Conservation (phyloP, 2,113 vertebrate genomes). For the Atrichornis clamosus region DNA sequence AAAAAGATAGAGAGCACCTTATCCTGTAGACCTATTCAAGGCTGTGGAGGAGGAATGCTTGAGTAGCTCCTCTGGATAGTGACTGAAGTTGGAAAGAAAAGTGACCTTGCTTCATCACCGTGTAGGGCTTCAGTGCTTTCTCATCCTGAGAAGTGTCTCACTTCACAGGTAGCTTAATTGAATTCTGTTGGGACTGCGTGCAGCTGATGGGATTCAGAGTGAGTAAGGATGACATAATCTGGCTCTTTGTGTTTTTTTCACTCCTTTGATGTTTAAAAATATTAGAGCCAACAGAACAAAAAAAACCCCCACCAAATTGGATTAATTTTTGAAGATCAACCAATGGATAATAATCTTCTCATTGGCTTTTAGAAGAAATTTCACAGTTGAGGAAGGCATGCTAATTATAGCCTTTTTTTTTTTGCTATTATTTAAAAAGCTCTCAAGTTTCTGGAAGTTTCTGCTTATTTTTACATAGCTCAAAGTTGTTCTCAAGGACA, state of each 20-base stretch:
- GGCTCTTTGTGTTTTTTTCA: slow-evolving; percentile 10
- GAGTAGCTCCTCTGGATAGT: background rate
- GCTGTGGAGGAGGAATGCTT: background rate
- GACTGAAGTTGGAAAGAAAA: slow-evolving; percentile 57
- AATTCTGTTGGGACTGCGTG: background rate
- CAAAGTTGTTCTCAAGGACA: slow-evolving; percentile 1
- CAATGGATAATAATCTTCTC: slow-evolving; percentile 53
- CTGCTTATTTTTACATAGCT: background rate
- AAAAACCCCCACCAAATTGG: background rate
- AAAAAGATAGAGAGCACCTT: background rate
- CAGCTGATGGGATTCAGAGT: background rate
- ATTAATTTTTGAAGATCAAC: slow-evolving; percentile 59
- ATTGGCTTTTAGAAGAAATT: slow-evolving; percentile 28
- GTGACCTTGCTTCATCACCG: slow-evolving; percentile 44
- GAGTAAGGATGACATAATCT: slow-evolving; percentile 15
- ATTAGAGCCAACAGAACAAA: background rate
- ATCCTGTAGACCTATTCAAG: background rate
- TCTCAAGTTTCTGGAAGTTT: background rate
- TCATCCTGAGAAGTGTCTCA: background rate
- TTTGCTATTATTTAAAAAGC: background rate
- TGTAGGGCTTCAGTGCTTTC: background rate
- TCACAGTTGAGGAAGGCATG: background rate
- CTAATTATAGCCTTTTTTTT: background rate
- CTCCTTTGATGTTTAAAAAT: slow-evolving; percentile 49
- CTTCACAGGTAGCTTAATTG: slow-evolving; percentile 17